These are phyloP conservation scores for Cynopterus sphinx DNA, from an alignment of 2,797 vertebrate species.

Conservation along the genomic window DNA sequence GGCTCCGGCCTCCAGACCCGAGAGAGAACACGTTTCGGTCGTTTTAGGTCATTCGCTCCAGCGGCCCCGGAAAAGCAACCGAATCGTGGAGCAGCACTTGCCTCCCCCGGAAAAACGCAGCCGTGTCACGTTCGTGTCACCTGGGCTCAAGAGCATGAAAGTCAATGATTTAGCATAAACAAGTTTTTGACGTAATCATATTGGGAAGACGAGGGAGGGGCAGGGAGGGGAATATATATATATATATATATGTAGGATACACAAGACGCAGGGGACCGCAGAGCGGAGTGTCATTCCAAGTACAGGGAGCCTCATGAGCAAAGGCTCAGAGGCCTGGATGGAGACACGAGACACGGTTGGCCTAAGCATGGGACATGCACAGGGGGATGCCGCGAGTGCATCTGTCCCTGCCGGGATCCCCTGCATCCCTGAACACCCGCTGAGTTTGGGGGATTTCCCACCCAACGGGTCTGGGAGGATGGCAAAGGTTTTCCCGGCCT, in stretches of 20 bases:
- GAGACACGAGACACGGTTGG: accelerated
- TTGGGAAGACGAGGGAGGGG: not conserved
- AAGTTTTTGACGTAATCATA: accelerated
- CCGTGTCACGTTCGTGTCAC: accelerated
- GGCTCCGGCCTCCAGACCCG: not conserved
- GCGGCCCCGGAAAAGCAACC: not conserved
- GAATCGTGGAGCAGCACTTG: accelerated
- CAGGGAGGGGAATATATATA: no score
- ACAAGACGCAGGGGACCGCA: no score
- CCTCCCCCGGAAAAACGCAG: accelerated
- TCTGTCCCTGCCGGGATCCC: accelerated
- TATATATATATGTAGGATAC: not conserved
- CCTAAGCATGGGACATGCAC: accelerated
- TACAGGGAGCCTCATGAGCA: accelerated
- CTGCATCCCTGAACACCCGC: not conserved
- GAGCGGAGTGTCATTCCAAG: no score
- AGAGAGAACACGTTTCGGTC: accelerated
- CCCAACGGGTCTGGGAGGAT: not conserved
- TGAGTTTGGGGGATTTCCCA: not conserved
- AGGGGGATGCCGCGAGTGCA: accelerated
- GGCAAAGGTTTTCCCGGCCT: not conserved
- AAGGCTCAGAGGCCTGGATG: not conserved
- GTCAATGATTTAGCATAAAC: accelerated
- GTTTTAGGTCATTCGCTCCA: not conserved
- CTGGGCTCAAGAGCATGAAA: accelerated